These are phyloP conservation scores for Andrena bucephala DNA, from an alignment of 2,888 invertebrate species.

Conservation along the genomic window DNA sequence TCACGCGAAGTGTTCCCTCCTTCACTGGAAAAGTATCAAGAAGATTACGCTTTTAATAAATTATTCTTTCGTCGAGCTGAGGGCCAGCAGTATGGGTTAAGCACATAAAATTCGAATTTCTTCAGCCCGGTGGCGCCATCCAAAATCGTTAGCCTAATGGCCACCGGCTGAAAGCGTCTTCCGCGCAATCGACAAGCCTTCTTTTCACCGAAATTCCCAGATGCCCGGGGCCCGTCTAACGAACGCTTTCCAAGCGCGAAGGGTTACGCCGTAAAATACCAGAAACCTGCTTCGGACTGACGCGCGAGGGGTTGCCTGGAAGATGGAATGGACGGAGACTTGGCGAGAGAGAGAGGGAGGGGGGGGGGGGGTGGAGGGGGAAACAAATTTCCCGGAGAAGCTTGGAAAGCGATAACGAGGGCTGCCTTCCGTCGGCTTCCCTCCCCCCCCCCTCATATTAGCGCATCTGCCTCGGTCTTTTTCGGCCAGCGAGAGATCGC, in stretches of 20 bases:
- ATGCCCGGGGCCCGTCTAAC: background rate
- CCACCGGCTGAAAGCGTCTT: slow-evolving; percentile 1
- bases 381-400: slow-evolving; percentile 49
- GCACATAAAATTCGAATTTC: background rate
- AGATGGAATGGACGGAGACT: slow-evolving; percentile 10
- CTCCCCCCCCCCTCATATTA: slow-evolving; percentile 41
- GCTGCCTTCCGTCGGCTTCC: slow-evolving; percentile 13
- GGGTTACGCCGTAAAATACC: slow-evolving; percentile 5
- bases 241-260: slow-evolving; percentile 5
- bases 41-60: no score
- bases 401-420: slow-evolving; percentile 59
- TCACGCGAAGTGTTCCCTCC: no score
- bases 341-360: background rate
- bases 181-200: slow-evolving; percentile 9
- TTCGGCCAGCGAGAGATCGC: slow-evolving; percentile 18
- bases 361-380: background rate
- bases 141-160: slow-evolving; percentile 7
- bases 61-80: no score
- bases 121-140: background rate
- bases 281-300: background rate
- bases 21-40: no score
- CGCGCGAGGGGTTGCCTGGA: background rate
- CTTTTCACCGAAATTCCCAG: slow-evolving; percentile 16
- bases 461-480: slow-evolving; percentile 27
- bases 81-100: no score